Conservation (phyloP, 2,888 invertebrate genomes). For the Amorpha juglandis region DNA sequence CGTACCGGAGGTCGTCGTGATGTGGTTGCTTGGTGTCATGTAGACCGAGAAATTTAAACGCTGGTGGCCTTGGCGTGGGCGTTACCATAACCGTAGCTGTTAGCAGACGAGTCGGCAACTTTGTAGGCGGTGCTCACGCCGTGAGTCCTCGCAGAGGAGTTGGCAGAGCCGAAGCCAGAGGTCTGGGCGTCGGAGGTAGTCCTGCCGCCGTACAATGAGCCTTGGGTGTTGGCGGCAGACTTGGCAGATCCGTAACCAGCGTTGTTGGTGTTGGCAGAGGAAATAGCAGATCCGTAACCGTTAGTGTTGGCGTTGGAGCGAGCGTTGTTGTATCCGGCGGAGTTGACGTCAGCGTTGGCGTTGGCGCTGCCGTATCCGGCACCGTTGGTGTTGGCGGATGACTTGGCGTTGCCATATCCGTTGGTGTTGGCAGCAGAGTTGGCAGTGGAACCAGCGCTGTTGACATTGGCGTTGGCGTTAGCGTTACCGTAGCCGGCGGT, state of each 20-base stretch:
- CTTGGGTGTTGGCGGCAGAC: constrained; percentile 39
- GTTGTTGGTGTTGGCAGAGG: constrained; percentile 46
- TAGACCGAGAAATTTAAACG: constrained; percentile 42
- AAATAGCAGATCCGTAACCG: constrained; percentile 47
- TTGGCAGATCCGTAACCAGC: constrained; percentile 43
- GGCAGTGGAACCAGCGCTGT: constrained; percentile 41
- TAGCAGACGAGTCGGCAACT: constrained; percentile 61
- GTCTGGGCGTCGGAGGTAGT: constrained; percentile 58
- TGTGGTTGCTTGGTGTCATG: constrained; percentile 60
- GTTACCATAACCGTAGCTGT: constrained; percentile 56
- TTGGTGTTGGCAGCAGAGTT: constrained; percentile 44
- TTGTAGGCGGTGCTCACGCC: constrained; percentile 59
- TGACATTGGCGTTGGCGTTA: constrained; percentile 47
- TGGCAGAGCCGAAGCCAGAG: constrained; percentile 61
- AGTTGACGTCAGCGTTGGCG: constrained; percentile 55
- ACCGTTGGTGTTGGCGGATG: constrained; percentile 54
- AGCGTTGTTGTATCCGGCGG: constrained; percentile 41
- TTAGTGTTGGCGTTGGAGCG: constrained; percentile 48
- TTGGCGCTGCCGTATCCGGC: constrained; percentile 46
- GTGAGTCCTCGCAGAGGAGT: constrained; percentile 58
- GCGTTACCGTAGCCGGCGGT: constrained; percentile 48
- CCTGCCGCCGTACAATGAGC: constrained; percentile 44
- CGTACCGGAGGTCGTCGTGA: constrained; percentile 69
- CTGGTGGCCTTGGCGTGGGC: constrained; percentile 66
- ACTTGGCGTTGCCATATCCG: constrained; percentile 45